Conservation (phyloP, 1,140 invertebrate genomes). For the Drosophila albomicans region DNA sequence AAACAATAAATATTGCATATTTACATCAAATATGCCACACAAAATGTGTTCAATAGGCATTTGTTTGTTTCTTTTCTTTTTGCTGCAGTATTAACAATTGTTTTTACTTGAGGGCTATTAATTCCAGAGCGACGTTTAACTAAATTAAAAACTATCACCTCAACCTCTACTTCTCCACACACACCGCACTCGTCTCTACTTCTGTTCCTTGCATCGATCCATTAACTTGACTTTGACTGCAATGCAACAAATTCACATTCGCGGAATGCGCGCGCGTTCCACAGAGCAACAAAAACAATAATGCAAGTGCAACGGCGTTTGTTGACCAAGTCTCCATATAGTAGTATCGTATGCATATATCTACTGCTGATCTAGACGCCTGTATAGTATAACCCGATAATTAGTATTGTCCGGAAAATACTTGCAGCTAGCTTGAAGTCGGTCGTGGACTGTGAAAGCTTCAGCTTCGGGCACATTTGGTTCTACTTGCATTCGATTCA, state of each 20-base stretch:
- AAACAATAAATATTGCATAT: conserved; percentile 19
- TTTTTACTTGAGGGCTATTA: conserved; percentile 22
- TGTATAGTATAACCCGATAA: conserved; percentile 40
- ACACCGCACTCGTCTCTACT: background rate
- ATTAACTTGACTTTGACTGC: background rate
- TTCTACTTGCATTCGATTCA: background rate
- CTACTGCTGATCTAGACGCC: conserved; percentile 37
- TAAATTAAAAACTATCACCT: conserved; percentile 23
- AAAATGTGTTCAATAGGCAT: conserved; percentile 1
- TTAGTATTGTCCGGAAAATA: conserved; percentile 56
- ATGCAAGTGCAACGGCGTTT: conserved; percentile 31
- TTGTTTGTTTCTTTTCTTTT: background rate
- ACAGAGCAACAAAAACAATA: conserved; percentile 36
- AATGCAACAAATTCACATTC: conserved; percentile 25
- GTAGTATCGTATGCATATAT: conserved; percentile 25
- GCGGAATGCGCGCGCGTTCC: conserved; percentile 42
- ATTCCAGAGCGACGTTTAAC: conserved; percentile 30
- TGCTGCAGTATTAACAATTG: conserved; percentile 24
- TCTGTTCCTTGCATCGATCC: background rate
- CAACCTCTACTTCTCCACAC: background rate
- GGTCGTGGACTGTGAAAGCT: conserved; percentile 25
- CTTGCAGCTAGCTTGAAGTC: conserved; percentile 14
- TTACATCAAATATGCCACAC: conserved; percentile 27
- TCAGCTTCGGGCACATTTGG: conserved; percentile 4
- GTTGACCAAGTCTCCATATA: conserved; percentile 54